Evolutionary conservation across 2,113 vertebrate species (phyloP), one percentile per base, ranked within the genome.

Genomic region (Mirounga angustirostris): DNA sequence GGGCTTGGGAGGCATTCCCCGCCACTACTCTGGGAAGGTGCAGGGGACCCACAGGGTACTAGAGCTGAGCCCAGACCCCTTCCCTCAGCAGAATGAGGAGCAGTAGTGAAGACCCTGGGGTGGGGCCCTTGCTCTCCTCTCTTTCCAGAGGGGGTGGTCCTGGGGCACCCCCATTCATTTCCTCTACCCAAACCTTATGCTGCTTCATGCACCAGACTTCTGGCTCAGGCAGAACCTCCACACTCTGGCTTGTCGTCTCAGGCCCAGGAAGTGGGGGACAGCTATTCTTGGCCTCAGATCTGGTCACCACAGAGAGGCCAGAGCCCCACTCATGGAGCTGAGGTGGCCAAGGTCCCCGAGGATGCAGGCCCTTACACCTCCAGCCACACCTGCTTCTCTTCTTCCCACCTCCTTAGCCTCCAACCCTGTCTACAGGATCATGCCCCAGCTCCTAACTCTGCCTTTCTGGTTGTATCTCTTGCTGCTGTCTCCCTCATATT

Each of bases 361-460:
- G 50, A 67, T 0, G 0, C 14, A 26, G 24, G 33, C 59, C 28
- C 21, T 28, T 8, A 1, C 30, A 28, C 52, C 10, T 76, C 28
- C 63, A 69, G 36, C 40, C 84, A 50, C 1, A 8, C 36, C 84
- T n/a, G 50, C 50, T 46, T 46, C 50, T 52, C 58, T 54, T 28
- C 69, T 3, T 24, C 82, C 81, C 1, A 0, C 69, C 56, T 85
- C 50, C 46, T 43, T 4, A 4, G 46, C 61, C 73, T 46, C 84
- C 74, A 30, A 0, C 14, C 2, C 13, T 33, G n/a, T 58, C 36
- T 15, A 1, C 28, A 11, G 28, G 59, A 0, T 15, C 43, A 14
- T 18, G 1, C 0, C 19, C 18, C 8, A 3, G 4, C n/a, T 83
- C 69, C 69, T 33, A 46, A 7, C 46, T 46, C 82, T 56, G 58